phyloP scores from a whole-genome alignment of 1,140 invertebrate species.

The Brachionus rubens region DNA sequence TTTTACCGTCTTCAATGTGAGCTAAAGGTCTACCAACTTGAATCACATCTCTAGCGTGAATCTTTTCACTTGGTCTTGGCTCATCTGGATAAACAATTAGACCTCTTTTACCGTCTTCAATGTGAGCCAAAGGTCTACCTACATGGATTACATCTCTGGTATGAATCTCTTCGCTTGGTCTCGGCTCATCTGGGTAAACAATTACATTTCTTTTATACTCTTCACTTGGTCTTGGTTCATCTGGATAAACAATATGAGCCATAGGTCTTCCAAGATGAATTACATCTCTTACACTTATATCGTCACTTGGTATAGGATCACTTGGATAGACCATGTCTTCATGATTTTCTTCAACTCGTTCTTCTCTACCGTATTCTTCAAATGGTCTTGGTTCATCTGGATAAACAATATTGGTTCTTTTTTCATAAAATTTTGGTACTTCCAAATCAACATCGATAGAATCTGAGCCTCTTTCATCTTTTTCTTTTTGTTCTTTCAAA shows the following conservation, averaged over 20 bases:
- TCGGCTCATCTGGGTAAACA: slow-evolving; percentile 12
- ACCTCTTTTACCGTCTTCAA: too few species aligned
- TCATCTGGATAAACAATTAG: too few species aligned
- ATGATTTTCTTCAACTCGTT: too few species aligned
- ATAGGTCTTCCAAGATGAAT: too few species aligned
- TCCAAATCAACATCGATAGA: background rate
- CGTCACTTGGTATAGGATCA: background rate
- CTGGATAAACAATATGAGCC: background rate
- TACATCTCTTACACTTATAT: too few species aligned
- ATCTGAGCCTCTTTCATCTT: background rate
- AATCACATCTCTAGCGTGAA: background rate
- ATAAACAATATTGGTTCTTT: background rate
- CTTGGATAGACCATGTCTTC: too few species aligned
- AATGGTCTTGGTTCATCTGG: background rate
- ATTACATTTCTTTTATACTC: background rate
- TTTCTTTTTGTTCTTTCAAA: background rate
- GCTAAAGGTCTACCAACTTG: too few species aligned
- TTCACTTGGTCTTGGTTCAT: background rate
- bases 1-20: too few species aligned
- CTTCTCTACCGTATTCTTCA: background rate
- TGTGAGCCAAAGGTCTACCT: too few species aligned
- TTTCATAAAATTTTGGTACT: background rate
- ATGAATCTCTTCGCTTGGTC: background rate
- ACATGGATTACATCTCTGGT: too few species aligned
- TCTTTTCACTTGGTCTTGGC: background rate